Evolutionary conservation across 1,140 invertebrate species (phyloP).

Genomic region (Phortica variegata): DNA sequence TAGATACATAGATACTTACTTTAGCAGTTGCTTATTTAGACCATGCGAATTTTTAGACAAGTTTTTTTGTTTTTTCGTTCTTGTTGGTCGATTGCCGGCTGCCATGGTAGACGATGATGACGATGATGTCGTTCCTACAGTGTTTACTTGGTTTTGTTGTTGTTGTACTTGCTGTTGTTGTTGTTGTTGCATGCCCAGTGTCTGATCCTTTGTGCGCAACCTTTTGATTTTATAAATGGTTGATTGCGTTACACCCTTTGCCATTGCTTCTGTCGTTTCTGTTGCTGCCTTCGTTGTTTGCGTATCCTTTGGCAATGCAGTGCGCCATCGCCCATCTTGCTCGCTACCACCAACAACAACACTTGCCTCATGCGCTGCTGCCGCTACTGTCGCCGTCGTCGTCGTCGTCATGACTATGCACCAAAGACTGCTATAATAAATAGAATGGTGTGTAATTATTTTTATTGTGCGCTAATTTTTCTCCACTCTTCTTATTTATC

Average conservation of each 20-base stretch:
- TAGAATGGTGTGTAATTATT: too few species aligned
- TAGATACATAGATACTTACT: conserved; percentile 33
- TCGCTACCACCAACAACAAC: too few species aligned
- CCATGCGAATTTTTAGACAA: conserved; percentile 36
- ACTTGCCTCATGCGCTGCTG: too few species aligned
- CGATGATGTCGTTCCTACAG: too few species aligned
- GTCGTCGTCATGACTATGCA: too few species aligned
- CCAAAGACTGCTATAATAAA: too few species aligned
- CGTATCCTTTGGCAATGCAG: too few species aligned
- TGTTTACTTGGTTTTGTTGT: conserved; percentile 7
- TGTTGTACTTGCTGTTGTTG: conserved; percentile 6
- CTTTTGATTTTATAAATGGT: conserved; percentile 35
- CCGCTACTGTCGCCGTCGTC: too few species aligned
- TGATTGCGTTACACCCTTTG: conserved; percentile 34
- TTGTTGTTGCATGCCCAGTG: conserved; percentile 8
- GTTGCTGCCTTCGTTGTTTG: background rate
- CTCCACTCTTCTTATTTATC: too few species aligned
- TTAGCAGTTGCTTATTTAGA: conserved; percentile 49
- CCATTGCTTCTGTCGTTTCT: conserved; percentile 1
- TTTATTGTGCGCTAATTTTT: too few species aligned
- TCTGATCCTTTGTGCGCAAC: conserved; percentile 27
- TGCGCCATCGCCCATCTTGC: too few species aligned
- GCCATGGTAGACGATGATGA: conserved; percentile 5
- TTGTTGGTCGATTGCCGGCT: background rate
- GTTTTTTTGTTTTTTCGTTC: conserved; percentile 26